Base-by-base conservation (phyloP, 2,888 invertebrate species). In the Disparrhopalites patrizii region DNA sequence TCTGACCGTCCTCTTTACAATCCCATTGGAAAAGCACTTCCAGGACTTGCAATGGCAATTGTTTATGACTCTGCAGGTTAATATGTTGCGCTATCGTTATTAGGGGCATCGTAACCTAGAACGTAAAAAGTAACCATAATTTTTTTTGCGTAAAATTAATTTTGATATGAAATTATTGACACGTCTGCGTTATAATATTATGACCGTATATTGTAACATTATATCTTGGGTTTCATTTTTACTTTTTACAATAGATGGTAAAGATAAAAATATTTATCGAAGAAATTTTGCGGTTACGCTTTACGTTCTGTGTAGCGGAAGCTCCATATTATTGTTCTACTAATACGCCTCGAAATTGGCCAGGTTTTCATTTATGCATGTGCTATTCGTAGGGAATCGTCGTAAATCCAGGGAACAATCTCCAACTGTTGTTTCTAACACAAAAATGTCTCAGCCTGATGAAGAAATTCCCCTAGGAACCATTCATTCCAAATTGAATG, bases 401-500 rank as follows among this genome's bases (percentile, higher is more conserved):
- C 25, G 68, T 31, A 71, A 69, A 47, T 70, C 71, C 1, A 28
- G 70, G 40, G 72, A 72, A 54, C 62, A 61, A n/a, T 70, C 69
- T 43, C 70, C 70, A 25, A 55, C 69, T 1, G 66, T 72, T 4
- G 18, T 31, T 31, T 43, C 40, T 15, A 20, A 28, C 36, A 38
- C 47, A 23, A 64, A 28, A 60, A 31, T 38, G 13, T 31, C 57
- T 43, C 50, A 64, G 1, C 52, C 51, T 18, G 72, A 73, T 23
- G 72, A 73, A 66, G 72, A 70, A 65, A 73, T 73, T 13, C 72
- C 72, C n/a, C n/a, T 73, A 18, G 72, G 70, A 7, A 71, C 64
- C 30, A 69, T 71, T 54, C 63, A 63, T 43, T 36, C 38, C 8
- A 62, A 54, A 38, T n/a, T 18, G 15, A 10, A 8, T 38, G n/a